Conservation (phyloP, 1,140 invertebrate genomes). For the Panagrolaimus sp. region DNA sequence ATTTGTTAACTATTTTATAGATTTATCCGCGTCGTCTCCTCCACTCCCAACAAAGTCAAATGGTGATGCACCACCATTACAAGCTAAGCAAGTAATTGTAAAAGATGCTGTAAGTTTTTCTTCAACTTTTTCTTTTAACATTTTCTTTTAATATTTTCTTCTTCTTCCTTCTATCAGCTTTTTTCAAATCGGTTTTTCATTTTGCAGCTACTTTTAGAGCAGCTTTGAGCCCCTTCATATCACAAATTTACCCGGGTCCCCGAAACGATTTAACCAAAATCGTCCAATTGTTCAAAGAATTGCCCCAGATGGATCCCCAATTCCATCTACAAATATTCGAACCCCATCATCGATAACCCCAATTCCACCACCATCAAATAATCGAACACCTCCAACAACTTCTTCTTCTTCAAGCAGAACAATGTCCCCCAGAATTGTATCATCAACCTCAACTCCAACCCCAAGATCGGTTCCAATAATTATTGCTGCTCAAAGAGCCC, state of each 20-base stretch:
- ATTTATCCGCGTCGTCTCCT: too few species aligned
- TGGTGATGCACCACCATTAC: background rate
- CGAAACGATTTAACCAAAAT: background rate
- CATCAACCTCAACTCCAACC: background rate
- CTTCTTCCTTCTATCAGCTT: constrained; percentile 6
- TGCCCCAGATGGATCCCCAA: background rate
- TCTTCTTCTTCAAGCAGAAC: too few species aligned
- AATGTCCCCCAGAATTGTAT: background rate
- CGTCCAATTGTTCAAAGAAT: background rate
- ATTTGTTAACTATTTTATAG: too few species aligned
- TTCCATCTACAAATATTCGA: background rate
- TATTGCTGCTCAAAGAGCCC: background rate
- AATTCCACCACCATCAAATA: too few species aligned
- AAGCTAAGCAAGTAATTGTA: background rate
- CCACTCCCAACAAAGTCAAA: background rate
- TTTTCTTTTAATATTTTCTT: too few species aligned
- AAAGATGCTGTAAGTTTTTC: constrained; percentile 9
- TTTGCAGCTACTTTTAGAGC: too few species aligned
- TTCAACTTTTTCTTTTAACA: background rate
- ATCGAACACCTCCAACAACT: too few species aligned
- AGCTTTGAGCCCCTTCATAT: background rate
- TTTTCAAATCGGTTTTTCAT: too few species aligned
- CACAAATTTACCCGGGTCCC: background rate
- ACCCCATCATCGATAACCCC: too few species aligned
- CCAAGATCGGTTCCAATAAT: background rate